Conservation (phyloP, 2,113 vertebrate genomes). For the Isurus oxyrinchus region DNA sequence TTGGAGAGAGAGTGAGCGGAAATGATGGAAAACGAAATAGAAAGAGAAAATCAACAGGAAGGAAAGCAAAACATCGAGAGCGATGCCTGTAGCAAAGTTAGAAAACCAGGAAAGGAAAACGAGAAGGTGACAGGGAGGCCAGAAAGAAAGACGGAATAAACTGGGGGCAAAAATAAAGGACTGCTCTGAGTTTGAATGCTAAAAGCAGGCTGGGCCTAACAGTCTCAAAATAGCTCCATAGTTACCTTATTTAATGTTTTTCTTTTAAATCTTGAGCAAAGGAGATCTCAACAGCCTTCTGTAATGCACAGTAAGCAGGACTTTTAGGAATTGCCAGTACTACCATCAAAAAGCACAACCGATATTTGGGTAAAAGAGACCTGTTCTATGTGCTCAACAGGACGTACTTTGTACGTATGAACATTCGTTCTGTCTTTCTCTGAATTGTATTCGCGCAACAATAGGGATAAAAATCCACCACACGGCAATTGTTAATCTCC, state of each 20-base stretch:
- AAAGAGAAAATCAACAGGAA: background rate
- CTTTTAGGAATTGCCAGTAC: too few species aligned
- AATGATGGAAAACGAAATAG: background rate
- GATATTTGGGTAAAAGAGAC: background rate
- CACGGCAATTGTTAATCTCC: constrained; percentile 1
- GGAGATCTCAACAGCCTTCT: background rate
- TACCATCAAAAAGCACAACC: background rate
- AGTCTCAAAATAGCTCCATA: background rate
- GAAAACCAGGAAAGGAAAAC: background rate
- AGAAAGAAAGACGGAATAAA: background rate
- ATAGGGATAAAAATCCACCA: background rate
- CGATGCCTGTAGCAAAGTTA: background rate
- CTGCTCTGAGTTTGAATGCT: background rate
- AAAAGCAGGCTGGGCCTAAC: background rate
- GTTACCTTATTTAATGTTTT: background rate
- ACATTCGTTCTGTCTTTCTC: background rate
- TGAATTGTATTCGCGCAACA: constrained; percentile 1
- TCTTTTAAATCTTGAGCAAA: background rate
- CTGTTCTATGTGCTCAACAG: background rate
- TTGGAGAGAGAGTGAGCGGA: too few species aligned
- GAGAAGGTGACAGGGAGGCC: background rate
- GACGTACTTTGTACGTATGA: background rate
- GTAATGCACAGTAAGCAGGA: background rate
- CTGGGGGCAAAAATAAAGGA: too few species aligned
- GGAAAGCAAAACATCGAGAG: background rate